Percentiles rank a stretch among this genome's conserved stretches.
Conservation (phyloP, 2,888 invertebrate genomes). For the Aleiodes testaceus region DNA sequence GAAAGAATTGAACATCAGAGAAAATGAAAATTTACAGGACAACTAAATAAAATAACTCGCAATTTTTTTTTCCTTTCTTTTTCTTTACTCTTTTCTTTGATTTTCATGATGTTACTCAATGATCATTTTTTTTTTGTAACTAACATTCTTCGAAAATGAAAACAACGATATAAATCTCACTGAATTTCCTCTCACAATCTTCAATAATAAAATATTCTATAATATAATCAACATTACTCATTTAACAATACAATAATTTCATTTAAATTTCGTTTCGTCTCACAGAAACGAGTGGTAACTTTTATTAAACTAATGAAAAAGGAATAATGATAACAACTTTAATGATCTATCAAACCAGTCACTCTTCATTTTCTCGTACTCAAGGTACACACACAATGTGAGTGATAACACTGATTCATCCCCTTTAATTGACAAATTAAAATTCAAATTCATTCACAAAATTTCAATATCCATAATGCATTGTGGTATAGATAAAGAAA, state of each 20-base stretch:
- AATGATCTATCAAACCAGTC: conserved; percentile 17
- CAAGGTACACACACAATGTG: neutral
- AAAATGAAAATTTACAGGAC: conserved; percentile 36
- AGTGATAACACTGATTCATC: neutral
- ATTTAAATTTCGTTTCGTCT: neutral
- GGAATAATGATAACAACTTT: conserved; percentile 22
- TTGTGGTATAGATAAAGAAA: neutral
- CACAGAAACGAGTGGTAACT: conserved; percentile 10
- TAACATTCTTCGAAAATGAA: too few species aligned
- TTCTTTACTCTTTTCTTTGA: neutral
- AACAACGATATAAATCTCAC: neutral
- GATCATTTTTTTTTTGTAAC: conserved; percentile 36
- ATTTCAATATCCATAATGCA: conserved; percentile 19
- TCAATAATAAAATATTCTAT: conserved; percentile 21
- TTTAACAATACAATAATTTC: conserved; percentile 25
- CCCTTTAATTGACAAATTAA: neutral
- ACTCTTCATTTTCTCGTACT: neutral
- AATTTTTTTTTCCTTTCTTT: conserved; percentile 39
- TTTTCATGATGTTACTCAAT: conserved; percentile 47
- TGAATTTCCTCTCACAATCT: neutral
- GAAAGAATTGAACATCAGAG: conserved; percentile 27
- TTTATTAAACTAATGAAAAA: conserved; percentile 18
- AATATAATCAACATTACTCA: conserved; percentile 26
- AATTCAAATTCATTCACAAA: conserved; percentile 29
- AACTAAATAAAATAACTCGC: conserved; percentile 48